Base-by-base conservation (phyloP, 2,888 invertebrate species). In the Lacanobia oleracea region DNA sequence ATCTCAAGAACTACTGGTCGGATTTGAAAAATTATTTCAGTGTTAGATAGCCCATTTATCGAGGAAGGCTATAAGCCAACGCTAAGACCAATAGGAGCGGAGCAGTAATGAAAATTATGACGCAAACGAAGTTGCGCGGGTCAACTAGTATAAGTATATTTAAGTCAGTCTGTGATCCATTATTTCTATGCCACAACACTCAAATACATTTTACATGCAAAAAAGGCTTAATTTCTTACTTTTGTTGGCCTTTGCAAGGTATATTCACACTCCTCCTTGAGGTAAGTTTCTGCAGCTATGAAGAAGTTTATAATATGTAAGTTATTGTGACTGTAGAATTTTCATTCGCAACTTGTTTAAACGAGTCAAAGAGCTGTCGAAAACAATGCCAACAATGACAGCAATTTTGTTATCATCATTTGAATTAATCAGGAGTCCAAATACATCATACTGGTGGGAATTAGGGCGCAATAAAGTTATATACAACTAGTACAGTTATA, bases 141-240 rank as follows among this genome's bases (percentile, higher is more conserved):
- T n/a, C n/a, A n/a, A n/a, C n/a, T n/a, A n/a, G n/a, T n/a, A n/a
- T n/a, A n/a, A n/a, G n/a, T n/a, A n/a, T n/a, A n/a, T n/a, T n/a
- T n/a, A n/a, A n/a, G 48, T 72, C 77, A 72, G 77, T 72, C 77
- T 50, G 72, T 76, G 77, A 72, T 12, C 21, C n/a, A 50, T 51
- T 16, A 51, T 43, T 18, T 43, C 54, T 72, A 76, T 50, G 40
- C 40, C 76, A 72, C 76, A 76, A 67, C 72, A 72, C 56, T 50
- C 4, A 56, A 72, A 70, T 40, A 72, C 6, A 54, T 50, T 56
- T 21, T 9, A 33, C 77, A 76, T 72, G 76, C 77, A 72, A 56
- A 72, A 45, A 45, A 67, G 54, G 67, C 76, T 40, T 40, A n/a
- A 21, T 67, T 56, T 16, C 67, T 72, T 72, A 72, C 72, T 76